These are phyloP conservation scores for Petrocephalus schoutedeni DNA, from an alignment of 2,797 vertebrate genomes.

Conservation along the genomic window DNA sequence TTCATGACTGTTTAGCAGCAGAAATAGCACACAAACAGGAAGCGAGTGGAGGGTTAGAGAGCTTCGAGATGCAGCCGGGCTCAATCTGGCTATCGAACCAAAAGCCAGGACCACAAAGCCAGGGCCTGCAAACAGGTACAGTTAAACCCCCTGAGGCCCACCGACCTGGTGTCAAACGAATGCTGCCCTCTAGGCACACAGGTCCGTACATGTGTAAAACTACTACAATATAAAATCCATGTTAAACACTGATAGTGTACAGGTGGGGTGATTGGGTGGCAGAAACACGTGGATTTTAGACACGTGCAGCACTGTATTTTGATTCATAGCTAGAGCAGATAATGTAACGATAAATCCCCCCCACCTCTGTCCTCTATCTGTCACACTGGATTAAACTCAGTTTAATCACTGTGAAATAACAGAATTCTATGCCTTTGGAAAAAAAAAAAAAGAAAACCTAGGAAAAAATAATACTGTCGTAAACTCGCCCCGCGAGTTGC, in stretches of 20 bases:
- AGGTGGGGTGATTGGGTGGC: not conserved
- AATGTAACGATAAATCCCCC: conserved; percentile 46
- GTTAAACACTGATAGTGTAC: not conserved
- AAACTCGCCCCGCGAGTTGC: conserved; percentile 57
- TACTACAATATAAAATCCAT: conserved; percentile 12
- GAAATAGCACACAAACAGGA: conserved; percentile 29
- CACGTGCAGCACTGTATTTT: conserved; percentile 41
- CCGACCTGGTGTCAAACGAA: not conserved
- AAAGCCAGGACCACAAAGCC: not conserved
- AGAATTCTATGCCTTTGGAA: conserved; percentile 45
- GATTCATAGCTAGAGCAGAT: conserved; percentile 37
- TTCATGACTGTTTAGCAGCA: conserved; percentile 28
- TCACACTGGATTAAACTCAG: conserved; percentile 64
- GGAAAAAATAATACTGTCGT: conserved; percentile 11
- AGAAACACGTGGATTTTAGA: conserved; percentile 31
- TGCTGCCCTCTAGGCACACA: not conserved
- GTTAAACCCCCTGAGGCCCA: not conserved
- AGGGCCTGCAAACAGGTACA: not conserved
- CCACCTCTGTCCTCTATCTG: conserved; percentile 42
- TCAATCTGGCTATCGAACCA: conserved; percentile 41
- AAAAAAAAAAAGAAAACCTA: conserved; percentile 4
- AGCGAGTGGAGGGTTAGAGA: conserved; percentile 37
- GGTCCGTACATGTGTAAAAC: not conserved
- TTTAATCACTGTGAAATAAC: conserved; percentile 66
- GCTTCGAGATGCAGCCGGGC: conserved; percentile 51